A percentile compares a stretch with the other conserved stretches of the same genome.
Evolutionary conservation across 2,888 invertebrate genomes (phyloP).

Genomic region (Papilio elwesi): DNA sequence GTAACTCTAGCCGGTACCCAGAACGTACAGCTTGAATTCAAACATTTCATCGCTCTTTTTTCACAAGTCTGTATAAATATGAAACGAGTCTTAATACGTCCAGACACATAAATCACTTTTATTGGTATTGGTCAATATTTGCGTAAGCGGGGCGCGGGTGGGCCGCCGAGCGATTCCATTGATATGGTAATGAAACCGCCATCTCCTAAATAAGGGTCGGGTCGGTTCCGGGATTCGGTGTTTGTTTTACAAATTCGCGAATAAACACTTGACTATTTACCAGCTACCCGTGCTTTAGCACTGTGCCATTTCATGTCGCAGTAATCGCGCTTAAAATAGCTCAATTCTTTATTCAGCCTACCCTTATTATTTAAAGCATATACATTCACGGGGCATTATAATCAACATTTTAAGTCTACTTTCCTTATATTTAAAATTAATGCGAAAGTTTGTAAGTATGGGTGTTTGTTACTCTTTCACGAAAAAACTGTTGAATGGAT

Average conservation of each 20-base stretch:
- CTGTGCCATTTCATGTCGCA: slow-evolving; percentile 30
- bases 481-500: too few relatives aligned
- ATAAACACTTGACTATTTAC: slow-evolving; percentile 39
- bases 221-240: slow-evolving; percentile 30
- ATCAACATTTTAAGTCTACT: too few relatives aligned
- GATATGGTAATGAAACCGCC: slow-evolving; percentile 55
- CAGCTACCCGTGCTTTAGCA: slow-evolving; percentile 37
- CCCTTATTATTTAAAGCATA: too few relatives aligned
- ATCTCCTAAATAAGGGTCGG: slow-evolving; percentile 49
- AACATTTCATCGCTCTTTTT: neutral
- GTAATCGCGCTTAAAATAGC: slow-evolving; percentile 32
- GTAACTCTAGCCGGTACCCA: too few relatives aligned
- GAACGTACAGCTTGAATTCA: neutral
- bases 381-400: neutral
- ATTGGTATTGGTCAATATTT: slow-evolving; percentile 57
- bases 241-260: slow-evolving; percentile 45
- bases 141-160: slow-evolving; percentile 46
- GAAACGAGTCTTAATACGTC: neutral
- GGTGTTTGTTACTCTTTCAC: too few relatives aligned
- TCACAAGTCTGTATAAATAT: neutral
- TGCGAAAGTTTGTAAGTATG: too few relatives aligned
- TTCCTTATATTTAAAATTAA: too few relatives aligned
- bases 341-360: neutral
- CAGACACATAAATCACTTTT: slow-evolving; percentile 39
- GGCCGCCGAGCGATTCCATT: slow-evolving; percentile 48